Evolutionary conservation across 2,113 vertebrate species (phyloP), one percentile per base, ranked within the genome.

Genomic region (Bambusicola thoracicus): DNA sequence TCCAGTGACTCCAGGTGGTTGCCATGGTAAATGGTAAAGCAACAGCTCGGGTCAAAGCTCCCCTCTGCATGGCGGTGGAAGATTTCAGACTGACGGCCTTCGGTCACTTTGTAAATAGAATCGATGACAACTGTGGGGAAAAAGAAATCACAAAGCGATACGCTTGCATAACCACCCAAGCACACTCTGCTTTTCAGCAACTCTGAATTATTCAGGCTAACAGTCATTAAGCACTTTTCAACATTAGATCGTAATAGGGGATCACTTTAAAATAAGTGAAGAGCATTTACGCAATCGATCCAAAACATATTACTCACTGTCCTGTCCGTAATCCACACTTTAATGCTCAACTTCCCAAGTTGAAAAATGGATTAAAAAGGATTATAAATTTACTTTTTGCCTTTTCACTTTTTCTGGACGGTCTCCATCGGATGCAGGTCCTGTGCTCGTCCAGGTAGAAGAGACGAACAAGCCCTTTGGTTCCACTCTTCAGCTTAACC

Each of bases 361-460:
- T n/a, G n/a, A n/a, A n/a, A n/a, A n/a, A n/a, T n/a, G n/a, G n/a
- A n/a, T n/a, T n/a, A n/a, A n/a, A 19, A 68, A 40, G 38, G 38
- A 56, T 1, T 25, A 43, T 10, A 14, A 49, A 94, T 97, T 99
- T 98, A 99, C 99, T 99, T 98, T 99, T 99, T 62, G 99, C 99
- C 96, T 99, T 99, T 94, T 99, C 99, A 2, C 98, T 99, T 97
- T 99, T 99, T 62, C 99, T 98, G 76, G 99, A 99, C 3, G 99
- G 99, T 87, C 98, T 98, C 99, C 99, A 99, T 91, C 99, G 98
- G 90, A 99, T 99, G 95, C 99, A 99, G 67, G 98, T 99, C 53
- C 99, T 98, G 96, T 99, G 99, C 69, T 99, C 99, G 88, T 99
- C 99, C 98, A 99, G 98, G 98, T 99, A 99, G 95, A 99, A 99